Evolutionary conservation across 1,140 invertebrate genomes (phyloP).

Genomic region (Drosophila biarmipes): DNA sequence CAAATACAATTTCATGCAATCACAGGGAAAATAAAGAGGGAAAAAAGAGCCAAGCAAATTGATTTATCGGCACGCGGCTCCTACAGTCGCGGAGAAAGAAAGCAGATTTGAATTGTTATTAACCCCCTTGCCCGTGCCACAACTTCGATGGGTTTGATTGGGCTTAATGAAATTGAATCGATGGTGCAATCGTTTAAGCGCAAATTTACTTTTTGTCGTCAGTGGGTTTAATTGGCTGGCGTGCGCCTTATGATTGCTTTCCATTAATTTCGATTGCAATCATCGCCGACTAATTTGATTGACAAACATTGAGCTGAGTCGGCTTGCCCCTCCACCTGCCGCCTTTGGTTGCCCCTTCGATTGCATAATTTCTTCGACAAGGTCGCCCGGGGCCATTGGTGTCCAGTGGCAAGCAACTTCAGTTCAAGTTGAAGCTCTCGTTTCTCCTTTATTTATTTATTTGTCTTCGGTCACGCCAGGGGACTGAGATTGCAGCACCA

Average conservation of each 20-base stretch:
- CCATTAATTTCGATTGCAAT: constrained; percentile 59
- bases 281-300: constrained; percentile 78
- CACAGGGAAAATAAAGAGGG: constrained; percentile 56
- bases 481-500: constrained; percentile 53
- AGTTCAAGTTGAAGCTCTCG: constrained; percentile 66
- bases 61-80: constrained; percentile 77
- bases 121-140: constrained; percentile 1
- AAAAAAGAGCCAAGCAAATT: constrained; percentile 53
- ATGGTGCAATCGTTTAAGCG: constrained; percentile 71
- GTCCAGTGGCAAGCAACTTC: constrained; percentile 60
- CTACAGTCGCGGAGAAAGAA: constrained; percentile 18
- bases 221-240: constrained; percentile 65
- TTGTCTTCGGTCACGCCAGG: constrained; percentile 64
- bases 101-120: constrained; percentile 65
- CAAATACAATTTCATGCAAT: constrained; percentile 66
- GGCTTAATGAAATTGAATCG: constrained; percentile 72
- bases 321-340: constrained; percentile 16
- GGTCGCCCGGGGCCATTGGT: constrained; percentile 53
- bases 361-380: constrained; percentile 63
- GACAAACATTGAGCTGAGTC: constrained; percentile 55
- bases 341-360: constrained; percentile 3
- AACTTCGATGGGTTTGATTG: constrained; percentile 60
- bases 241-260: constrained; percentile 69
- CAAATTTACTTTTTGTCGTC: constrained; percentile 67
- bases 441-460: constrained; percentile 43